phyloP scores from a whole-genome alignment of 2,888 invertebrate species.

The Rhagonycha lutea region DNA sequence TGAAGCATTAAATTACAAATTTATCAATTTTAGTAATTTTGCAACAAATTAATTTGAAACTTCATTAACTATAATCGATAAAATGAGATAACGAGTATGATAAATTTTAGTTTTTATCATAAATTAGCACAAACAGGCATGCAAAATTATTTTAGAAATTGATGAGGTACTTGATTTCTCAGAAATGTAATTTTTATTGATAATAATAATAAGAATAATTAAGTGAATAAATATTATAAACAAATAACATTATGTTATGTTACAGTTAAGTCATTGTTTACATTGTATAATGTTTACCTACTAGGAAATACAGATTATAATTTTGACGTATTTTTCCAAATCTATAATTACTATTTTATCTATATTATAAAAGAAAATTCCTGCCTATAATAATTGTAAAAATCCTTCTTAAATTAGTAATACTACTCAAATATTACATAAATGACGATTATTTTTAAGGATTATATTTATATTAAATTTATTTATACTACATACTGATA shows the following conservation, averaged over 20 bases:
- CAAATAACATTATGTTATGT: neutral
- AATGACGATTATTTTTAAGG: neutral
- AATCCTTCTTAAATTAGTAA: too few species aligned
- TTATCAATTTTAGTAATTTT: neutral
- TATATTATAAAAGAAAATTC: too few species aligned
- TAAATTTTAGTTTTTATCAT: too few species aligned
- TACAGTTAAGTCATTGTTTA: neutral
- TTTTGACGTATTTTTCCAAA: neutral
- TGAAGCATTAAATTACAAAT: neutral
- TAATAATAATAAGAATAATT: too few species aligned
- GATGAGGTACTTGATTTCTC: too few species aligned
- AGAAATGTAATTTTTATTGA: too few species aligned
- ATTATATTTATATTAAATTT: neutral
- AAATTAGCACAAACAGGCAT: too few species aligned
- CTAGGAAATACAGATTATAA: neutral
- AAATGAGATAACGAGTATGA: too few species aligned
- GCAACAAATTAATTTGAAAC: neutral
- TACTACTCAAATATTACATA: too few species aligned
- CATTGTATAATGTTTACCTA: neutral
- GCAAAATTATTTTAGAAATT: too few species aligned
- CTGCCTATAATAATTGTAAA: too few species aligned
- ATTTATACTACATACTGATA: neutral
- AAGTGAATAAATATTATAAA: neutral
- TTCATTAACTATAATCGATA: neutral
- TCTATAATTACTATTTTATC: too few species aligned